Base-by-base conservation (phyloP, 2,888 invertebrate species). In the Philhelius pedissequus region DNA sequence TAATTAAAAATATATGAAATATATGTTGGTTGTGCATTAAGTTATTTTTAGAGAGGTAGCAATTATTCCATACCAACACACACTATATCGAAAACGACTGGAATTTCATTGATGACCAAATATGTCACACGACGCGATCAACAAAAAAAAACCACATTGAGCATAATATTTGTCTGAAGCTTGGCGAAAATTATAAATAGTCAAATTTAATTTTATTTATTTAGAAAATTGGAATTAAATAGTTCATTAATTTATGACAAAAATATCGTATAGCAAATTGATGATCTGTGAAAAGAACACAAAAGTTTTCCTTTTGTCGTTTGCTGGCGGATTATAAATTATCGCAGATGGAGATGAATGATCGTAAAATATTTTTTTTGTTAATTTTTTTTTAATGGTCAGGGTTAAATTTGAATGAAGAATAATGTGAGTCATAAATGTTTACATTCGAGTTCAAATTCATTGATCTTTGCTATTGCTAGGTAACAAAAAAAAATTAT, bases 231-330 rank as follows among this genome's bases (percentile, higher is more conserved):
- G 25, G 54, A 48, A 82, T 78, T 77, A 77, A 82, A 73, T 77
- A 62, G 71, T 73, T 82, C 60, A 68, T 78, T 73, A 73, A 77
- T 77, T 82, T 78, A 78, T 73, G 82, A 68, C 73, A 68, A 22
- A 68, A 48, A 58, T 52, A 32, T 48, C 60, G 15, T 27, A 35
- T 52, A 9, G 43, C 5, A 22, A 48, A 82, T 77, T 73, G 77
- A 78, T 82, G 71, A 68, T 82, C 38, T 54, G 77, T 62, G 73
- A 48, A 73, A 82, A 56, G 56, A 60, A 73, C 52, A 73, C 5
- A 22, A 71, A 50, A 20, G 6, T 32, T 64, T 40, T 48, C n/a
- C 6, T 27, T 38, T 27, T 30, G n/a, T 56, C 43, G 27, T 62
- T 62, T 4, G 6, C 18, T 62, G 11, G 15, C 4, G 18, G 25